Conservation (phyloP, 2,797 vertebrate species). For the Gambelia wislizenii region DNA sequence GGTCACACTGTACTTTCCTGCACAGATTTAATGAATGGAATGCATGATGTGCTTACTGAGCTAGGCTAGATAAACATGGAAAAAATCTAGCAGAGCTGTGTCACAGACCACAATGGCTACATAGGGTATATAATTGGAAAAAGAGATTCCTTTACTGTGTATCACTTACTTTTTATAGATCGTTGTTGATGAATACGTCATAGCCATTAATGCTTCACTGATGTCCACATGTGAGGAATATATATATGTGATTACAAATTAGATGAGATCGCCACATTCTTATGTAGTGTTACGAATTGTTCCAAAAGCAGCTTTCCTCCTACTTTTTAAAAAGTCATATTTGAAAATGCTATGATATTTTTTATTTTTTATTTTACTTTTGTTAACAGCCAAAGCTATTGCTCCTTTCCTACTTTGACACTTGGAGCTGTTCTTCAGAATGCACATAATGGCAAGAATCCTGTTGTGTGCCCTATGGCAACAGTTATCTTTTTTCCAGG, state of each 20-base stretch:
- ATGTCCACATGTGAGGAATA: constrained; percentile 70
- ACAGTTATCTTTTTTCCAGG: no score
- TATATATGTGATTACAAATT: constrained; percentile 64
- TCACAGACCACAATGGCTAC: constrained; percentile 76
- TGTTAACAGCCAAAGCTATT: constrained; percentile 43
- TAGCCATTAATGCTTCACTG: constrained; percentile 66
- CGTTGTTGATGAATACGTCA: constrained; percentile 65
- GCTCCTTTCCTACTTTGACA: constrained; percentile 49
- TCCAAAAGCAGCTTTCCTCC: constrained; percentile 53
- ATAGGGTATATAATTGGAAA: constrained; percentile 70
- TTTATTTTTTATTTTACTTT: constrained; percentile 14
- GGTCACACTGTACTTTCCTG: constrained; percentile 69
- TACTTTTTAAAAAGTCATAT: constrained; percentile 54
- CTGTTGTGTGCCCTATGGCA: no score
- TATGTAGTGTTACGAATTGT: constrained; percentile 52
- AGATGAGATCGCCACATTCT: constrained; percentile 70
- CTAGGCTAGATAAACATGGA: constrained; percentile 77
- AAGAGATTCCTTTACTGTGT: constrained; percentile 78
- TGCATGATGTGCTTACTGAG: constrained; percentile 69
- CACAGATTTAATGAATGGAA: constrained; percentile 68
- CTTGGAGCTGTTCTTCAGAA: neutral
- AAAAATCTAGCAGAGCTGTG: constrained; percentile 71
- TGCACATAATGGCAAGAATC: no score
- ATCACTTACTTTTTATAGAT: constrained; percentile 78
- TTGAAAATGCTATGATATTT: constrained; percentile 54